Percentiles rank a stretch among this genome's conserved stretches.
Conservation (phyloP, 2,797 vertebrate genomes). For the Xenops minutus region DNA sequence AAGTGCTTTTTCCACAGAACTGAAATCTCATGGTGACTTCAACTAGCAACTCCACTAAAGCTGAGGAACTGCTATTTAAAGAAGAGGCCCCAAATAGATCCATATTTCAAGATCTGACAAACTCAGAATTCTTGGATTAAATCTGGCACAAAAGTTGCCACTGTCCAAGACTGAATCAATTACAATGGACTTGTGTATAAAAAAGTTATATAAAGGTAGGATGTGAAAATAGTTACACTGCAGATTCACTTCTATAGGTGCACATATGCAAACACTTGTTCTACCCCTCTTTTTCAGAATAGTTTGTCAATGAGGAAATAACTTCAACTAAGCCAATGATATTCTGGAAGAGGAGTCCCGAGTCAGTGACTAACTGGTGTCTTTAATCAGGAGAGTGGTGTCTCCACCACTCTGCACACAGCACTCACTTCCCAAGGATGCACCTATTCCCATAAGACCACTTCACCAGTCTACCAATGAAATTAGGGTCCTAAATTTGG, state of each 20-base stretch:
- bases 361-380: not conserved
- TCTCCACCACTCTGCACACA: not conserved
- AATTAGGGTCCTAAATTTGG: not conserved
- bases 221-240: not conserved
- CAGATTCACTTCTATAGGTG: not conserved
- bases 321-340: not conserved
- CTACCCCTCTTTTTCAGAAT: not conserved
- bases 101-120: not conserved
- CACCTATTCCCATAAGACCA: not conserved
- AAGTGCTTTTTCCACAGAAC: not conserved
- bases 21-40: not conserved
- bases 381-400: not conserved
- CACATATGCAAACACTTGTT: not conserved
- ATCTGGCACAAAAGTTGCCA: too few relatives aligned
- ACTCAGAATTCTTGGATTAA: not conserved
- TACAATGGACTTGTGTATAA: accelerated
- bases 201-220: not conserved
- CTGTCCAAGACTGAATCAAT: not conserved
- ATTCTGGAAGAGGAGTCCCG: not conserved
- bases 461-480: not conserved
- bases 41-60: not conserved
- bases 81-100: not conserved
- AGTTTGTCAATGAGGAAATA: not conserved
- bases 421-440: not conserved
- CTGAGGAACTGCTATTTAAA: not conserved